Base-by-base conservation (phyloP, 2,113 vertebrate genomes). In the Psophia crepitans region DNA sequence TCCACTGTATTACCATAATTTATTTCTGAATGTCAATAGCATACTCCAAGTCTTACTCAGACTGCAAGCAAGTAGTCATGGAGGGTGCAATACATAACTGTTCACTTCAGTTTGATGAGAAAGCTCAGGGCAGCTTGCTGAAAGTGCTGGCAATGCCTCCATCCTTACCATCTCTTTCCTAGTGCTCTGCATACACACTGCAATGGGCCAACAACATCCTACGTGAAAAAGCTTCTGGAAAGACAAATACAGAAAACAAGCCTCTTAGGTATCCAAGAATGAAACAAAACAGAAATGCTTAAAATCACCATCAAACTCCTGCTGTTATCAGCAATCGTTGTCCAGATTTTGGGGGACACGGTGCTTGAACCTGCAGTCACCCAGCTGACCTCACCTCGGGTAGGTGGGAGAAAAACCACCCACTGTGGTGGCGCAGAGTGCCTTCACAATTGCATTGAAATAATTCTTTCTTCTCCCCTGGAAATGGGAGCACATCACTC, bases 361-460 rank as follows among this genome's bases (percentile, higher is more conserved):
- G 12, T 27, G 9, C 27, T 60, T 39, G 8, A 65, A 16, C 8
- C 19, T 53, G 28, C 33, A 41, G 22, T 21, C 21, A 18, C 12
- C 3, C 16, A 79, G 37, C 14, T 87, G 33, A 53, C 11, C 18
- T 53, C 35, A 48, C 6, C 17, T 9, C 14, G 22, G 4, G 12
- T 10, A 26, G 8, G 49, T 32, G 37, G 53, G 27, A 65, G 11
- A 77, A 93, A 61, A 17, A 53, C 5, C 13, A 16, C 5, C 65
- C n/a, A 2, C 9, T 13, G 11, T 46, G 14, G 10, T 44, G 61
- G 11, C 6, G 24, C 1, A 1, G 5, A 23, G 5, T 51, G 9
- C 19, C 33, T 91, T 15, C 35, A 61, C n/a, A 44, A 18, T 4
- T 30, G 8, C 18, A 57, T 33, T 43, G 49, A 89, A 92, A 53